Conservation (phyloP, 2,797 vertebrate species). For the Craterocephalus amniculus region DNA sequence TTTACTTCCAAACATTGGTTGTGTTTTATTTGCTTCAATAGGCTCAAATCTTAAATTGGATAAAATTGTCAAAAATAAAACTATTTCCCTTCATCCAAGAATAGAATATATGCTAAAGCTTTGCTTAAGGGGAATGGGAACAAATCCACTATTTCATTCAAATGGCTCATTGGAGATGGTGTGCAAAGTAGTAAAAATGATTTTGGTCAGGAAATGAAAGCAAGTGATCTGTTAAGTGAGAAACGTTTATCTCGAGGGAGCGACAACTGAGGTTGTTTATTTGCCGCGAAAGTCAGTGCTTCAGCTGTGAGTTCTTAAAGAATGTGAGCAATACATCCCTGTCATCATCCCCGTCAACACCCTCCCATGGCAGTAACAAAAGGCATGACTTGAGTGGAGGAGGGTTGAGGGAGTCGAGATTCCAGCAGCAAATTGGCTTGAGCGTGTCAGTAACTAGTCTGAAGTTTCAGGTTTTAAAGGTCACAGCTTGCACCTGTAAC, state of each 20-base stretch:
- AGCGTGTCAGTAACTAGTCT: not conserved
- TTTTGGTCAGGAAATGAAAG: too few relatives aligned
- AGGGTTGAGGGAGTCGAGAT: not conserved
- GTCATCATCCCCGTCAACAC: not conserved
- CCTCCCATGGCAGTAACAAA: not conserved
- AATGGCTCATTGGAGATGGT: too few relatives aligned
- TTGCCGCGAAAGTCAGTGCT: not conserved
- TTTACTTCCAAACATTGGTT: not conserved
- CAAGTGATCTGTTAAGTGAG: too few relatives aligned
- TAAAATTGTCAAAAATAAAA: constrained; percentile 1
- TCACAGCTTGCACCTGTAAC: not conserved
- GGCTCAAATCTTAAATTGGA: not conserved
- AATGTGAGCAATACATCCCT: too few relatives aligned
- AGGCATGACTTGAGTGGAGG: too few relatives aligned
- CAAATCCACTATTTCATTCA: too few relatives aligned
- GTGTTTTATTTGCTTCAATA: constrained; percentile 5
- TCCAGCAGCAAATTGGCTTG: not conserved
- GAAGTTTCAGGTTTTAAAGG: not conserved
- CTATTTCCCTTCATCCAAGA: not conserved
- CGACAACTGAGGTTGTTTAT: not conserved
- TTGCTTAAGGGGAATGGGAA: constrained; percentile 5
- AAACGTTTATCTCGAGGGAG: too few relatives aligned
- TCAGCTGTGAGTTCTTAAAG: not conserved
- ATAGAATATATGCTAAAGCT: not conserved
- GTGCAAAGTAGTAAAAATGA: too few relatives aligned